phyloP scores from a whole-genome alignment of 2,797 vertebrate species.

The Peromyscus eremicus region DNA sequence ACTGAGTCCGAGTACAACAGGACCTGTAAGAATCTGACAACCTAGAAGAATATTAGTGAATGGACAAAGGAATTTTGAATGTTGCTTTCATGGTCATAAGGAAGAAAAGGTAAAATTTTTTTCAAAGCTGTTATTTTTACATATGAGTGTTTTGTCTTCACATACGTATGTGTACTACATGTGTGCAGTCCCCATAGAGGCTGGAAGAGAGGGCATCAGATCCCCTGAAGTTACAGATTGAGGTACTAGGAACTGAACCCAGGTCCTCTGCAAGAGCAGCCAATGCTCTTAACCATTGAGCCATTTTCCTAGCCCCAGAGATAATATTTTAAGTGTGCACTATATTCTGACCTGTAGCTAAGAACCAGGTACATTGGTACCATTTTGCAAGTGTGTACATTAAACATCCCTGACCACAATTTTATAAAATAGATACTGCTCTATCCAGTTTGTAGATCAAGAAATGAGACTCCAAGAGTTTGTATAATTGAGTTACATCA shows the following conservation, averaged over 20 bases:
- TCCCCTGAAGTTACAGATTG: background rate
- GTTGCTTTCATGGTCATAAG: background rate
- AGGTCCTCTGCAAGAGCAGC: background rate
- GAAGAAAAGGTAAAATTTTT: background rate
- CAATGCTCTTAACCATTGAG: background rate
- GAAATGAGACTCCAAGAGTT: background rate
- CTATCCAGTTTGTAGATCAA: slow-evolving; percentile 5
- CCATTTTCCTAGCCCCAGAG: background rate
- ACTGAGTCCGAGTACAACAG: background rate
- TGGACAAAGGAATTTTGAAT: background rate
- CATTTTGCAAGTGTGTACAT: background rate
- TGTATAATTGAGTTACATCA: background rate
- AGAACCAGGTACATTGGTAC: background rate
- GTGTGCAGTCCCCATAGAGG: background rate
- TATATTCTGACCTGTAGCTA: background rate
- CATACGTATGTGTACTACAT: background rate
- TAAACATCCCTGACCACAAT: background rate
- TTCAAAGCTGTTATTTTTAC: background rate
- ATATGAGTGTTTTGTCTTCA: background rate
- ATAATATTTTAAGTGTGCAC: background rate
- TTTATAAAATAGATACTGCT: background rate
- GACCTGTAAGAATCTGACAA: background rate
- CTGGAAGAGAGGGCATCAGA: background rate
- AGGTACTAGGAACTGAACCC: background rate
- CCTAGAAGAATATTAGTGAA: background rate